phyloP scores from a whole-genome alignment of 2,797 vertebrate genomes.

The Sebastes taczanowskii region DNA sequence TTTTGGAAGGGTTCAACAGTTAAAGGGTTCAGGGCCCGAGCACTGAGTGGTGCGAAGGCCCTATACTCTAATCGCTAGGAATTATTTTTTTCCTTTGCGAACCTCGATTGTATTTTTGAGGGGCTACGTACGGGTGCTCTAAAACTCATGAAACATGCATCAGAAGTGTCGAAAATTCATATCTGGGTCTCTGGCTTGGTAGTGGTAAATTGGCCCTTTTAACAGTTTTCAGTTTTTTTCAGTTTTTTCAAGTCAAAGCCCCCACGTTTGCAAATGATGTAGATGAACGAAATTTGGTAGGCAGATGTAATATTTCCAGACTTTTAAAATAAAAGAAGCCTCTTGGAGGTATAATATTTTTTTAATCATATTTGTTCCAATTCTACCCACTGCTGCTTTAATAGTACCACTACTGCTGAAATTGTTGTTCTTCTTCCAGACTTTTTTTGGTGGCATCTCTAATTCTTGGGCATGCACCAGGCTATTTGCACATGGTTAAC shows the following conservation, averaged over 20 bases:
- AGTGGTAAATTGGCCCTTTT: neutral
- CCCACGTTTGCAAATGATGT: neutral
- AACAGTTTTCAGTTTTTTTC: neutral
- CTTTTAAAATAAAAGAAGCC: neutral
- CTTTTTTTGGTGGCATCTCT: too few species aligned
- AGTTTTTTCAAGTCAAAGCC: neutral
- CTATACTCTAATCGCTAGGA: too few species aligned
- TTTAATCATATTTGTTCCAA: too few species aligned
- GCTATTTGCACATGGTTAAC: too few species aligned
- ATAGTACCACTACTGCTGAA: too few species aligned
- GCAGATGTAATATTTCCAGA: neutral
- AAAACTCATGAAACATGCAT: neutral
- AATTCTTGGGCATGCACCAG: too few species aligned
- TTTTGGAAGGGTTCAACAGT: neutral
- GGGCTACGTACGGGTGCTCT: too few species aligned
- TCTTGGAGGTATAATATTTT: neutral
- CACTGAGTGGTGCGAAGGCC: too few species aligned
- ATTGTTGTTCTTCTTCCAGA: too few species aligned
- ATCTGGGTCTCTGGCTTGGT: neutral
- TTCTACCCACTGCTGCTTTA: too few species aligned
- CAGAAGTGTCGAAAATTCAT: neutral
- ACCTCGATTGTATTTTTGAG: too few species aligned
- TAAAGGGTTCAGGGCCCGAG: neutral
- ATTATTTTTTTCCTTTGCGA: too few species aligned
- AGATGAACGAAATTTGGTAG: neutral